These are phyloP conservation scores for Tetrapedia diversipes DNA, from an alignment of 2,888 invertebrate genomes.

Conservation along the genomic window DNA sequence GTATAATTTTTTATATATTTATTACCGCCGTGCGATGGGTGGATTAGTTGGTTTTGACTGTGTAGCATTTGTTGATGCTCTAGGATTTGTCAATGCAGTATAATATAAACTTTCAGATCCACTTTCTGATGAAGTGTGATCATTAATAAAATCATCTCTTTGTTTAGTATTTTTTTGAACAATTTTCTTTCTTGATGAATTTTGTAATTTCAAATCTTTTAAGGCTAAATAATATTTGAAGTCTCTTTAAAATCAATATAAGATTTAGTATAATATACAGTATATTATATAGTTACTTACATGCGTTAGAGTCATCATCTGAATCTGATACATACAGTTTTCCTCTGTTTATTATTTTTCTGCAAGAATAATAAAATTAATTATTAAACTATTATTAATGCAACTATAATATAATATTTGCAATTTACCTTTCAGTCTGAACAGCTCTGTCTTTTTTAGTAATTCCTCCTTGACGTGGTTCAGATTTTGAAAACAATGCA, in stretches of 20 bases:
- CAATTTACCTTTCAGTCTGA: conserved; percentile 75
- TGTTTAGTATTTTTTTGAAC: conserved; percentile 37
- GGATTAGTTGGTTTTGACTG: conserved; percentile 36
- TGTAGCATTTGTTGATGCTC: conserved; percentile 31
- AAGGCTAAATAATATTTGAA: conserved; percentile 44
- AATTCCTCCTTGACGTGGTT: conserved; percentile 67
- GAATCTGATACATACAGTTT: conserved; percentile 57
- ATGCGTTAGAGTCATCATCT: conserved; percentile 62
- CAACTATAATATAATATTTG: conserved; percentile 10
- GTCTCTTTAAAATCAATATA: background rate
- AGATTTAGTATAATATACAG: background rate
- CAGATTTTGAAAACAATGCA: conserved; percentile 68
- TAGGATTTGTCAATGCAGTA: conserved; percentile 77
- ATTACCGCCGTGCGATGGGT: conserved; percentile 54
- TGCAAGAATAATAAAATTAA: conserved; percentile 49
- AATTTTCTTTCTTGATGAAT: conserved; percentile 53
- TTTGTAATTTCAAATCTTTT: conserved; percentile 43
- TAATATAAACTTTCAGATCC: conserved; percentile 75
- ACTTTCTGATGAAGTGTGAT: conserved; percentile 70
- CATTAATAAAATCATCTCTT: conserved; percentile 75
- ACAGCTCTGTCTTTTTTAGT: conserved; percentile 66
- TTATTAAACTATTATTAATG: conserved; percentile 17
- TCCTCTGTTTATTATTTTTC: conserved; percentile 62
- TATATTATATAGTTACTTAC: conserved; percentile 59
- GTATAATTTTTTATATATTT: conserved; percentile 25